phyloP scores from a whole-genome alignment of 2,888 invertebrate genomes.

The Athalia circularis region DNA sequence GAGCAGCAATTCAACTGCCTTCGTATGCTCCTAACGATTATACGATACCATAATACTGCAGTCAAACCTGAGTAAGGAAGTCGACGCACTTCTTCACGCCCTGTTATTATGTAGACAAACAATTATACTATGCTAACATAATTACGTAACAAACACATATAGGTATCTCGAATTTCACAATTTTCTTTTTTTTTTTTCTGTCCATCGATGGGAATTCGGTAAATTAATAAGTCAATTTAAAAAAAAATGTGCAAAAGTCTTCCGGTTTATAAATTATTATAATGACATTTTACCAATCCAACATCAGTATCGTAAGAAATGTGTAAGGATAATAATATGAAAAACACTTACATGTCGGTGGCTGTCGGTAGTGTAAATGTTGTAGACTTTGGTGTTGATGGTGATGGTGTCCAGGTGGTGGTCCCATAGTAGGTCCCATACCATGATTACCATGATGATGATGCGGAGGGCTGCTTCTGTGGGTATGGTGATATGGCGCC shows the following conservation, averaged over 20 bases:
- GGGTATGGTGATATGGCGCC: constrained; percentile 69
- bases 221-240: no score
- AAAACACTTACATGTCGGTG: constrained; percentile 69
- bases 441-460: constrained; percentile 66
- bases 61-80: no score
- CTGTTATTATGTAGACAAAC: background rate
- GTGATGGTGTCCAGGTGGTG: constrained; percentile 65
- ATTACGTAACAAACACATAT: background rate
- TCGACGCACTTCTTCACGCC: no score
- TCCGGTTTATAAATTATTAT: no score
- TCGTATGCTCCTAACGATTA: no score
- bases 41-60: no score
- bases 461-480: constrained; percentile 68
- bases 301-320: background rate
- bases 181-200: background rate
- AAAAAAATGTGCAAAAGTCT: background rate
- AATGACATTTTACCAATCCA: no score
- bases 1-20: no score
- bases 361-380: constrained; percentile 71
- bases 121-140: background rate
- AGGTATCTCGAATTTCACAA: background rate
- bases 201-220: no score
- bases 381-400: constrained; percentile 69
- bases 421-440: constrained; percentile 71
- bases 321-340: background rate